Conservation (phyloP, 2,888 invertebrate species). For the Habroteleia sp. region DNA sequence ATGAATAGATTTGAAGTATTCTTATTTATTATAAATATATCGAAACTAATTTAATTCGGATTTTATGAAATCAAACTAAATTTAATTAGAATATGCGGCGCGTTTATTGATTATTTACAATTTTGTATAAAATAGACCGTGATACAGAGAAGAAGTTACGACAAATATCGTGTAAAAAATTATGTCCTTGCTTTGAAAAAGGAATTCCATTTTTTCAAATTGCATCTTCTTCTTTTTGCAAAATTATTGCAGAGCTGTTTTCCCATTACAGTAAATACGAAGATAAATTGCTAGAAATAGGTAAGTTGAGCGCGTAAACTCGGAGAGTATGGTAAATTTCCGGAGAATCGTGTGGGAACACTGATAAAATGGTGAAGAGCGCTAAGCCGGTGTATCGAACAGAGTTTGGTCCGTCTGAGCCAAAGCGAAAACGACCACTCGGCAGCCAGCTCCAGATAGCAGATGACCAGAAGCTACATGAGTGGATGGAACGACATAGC, state of each 20-base stretch:
- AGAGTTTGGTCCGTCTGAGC: conserved; percentile 35
- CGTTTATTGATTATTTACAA: no score
- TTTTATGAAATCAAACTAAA: no score
- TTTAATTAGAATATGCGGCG: no score
- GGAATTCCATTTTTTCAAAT: no score
- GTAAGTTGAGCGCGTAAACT: conserved; percentile 7
- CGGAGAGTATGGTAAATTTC: conserved; percentile 5
- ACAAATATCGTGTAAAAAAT: no score
- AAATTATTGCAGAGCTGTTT: neutral
- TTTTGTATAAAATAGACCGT: no score
- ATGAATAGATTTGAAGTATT: no score
- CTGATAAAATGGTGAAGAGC: conserved; percentile 8
- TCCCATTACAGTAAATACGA: neutral
- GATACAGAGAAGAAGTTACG: no score
- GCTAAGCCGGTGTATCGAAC: conserved; percentile 9
- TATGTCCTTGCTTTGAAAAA: no score
- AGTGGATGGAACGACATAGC: neutral
- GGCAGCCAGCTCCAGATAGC: neutral
- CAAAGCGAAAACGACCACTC: conserved; percentile 34
- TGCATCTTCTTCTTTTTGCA: neutral
- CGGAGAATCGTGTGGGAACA: neutral
- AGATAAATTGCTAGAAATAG: neutral
- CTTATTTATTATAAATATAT: no score
- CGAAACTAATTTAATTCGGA: no score
- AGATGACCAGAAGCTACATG: conserved; percentile 2